phyloP scores from a whole-genome alignment of 2,797 vertebrate genomes.

The Microchirus variegatus region DNA sequence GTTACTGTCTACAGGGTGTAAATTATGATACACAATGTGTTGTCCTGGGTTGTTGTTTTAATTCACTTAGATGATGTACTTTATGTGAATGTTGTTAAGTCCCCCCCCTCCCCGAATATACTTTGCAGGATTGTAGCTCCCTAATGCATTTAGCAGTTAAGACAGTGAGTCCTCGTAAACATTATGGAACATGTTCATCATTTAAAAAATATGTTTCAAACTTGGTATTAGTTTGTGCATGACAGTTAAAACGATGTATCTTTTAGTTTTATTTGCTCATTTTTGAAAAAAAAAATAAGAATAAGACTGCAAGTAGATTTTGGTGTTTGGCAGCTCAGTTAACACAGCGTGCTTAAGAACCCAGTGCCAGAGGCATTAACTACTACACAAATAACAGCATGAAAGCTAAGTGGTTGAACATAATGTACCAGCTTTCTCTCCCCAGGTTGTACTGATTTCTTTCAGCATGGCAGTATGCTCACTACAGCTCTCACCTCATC shows the following conservation, averaged over 20 bases:
- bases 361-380: slow-evolving; percentile 54
- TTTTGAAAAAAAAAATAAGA: slow-evolving; percentile 21
- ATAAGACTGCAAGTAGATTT: slow-evolving; percentile 27
- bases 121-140: slow-evolving; percentile 5
- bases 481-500: slow-evolving; percentile 65
- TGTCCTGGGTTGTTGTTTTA: background rate
- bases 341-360: slow-evolving; percentile 38
- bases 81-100: slow-evolving; percentile 1
- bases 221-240: slow-evolving; percentile 3
- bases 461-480: slow-evolving; percentile 63
- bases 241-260: background rate
- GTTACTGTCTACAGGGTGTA: slow-evolving; percentile 2
- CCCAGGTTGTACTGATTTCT: slow-evolving; percentile 64
- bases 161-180: slow-evolving; percentile 11
- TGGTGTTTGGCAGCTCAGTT: slow-evolving; percentile 37
- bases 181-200: slow-evolving; percentile 1
- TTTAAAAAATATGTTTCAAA: slow-evolving; percentile 6
- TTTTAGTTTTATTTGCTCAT: slow-evolving; percentile 16
- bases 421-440: slow-evolving; percentile 59
- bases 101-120: slow-evolving; percentile 2
- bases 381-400: slow-evolving; percentile 54
- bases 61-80: background rate
- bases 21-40: slow-evolving; percentile 1
- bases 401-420: slow-evolving; percentile 60
- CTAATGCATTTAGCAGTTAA: slow-evolving; percentile 12